Conservation (phyloP, 2,797 vertebrate species). For the Esox masquinongy region DNA sequence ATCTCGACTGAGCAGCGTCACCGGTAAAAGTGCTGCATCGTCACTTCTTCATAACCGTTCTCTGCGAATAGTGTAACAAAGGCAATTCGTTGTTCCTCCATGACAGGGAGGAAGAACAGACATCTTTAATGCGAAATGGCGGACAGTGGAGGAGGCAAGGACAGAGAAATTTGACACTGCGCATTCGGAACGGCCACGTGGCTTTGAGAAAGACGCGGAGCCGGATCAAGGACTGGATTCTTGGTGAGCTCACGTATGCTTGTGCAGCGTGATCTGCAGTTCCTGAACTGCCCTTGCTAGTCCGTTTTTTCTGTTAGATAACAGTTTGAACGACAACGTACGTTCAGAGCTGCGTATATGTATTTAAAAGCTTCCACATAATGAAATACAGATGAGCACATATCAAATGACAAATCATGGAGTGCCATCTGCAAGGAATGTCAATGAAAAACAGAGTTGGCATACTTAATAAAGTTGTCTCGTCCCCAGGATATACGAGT, state of each 20-base stretch:
- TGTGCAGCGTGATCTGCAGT: constrained; percentile 1
- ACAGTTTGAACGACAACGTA: constrained; percentile 7
- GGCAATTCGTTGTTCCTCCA: constrained; percentile 27
- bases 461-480: background rate
- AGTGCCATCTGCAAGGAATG: background rate
- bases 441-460: background rate
- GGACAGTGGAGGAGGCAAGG: constrained; percentile 32
- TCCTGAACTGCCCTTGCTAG: constrained; percentile 24
- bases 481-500: background rate
- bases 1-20: constrained; percentile 4
- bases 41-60: constrained; percentile 12
- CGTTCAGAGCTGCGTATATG: background rate
- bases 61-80: constrained; percentile 18
- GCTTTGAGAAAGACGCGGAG: constrained; percentile 14
- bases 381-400: background rate
- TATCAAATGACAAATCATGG: background rate
- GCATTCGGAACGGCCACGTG: constrained; percentile 4
- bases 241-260: constrained; percentile 1
- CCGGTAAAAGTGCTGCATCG: constrained; percentile 3
- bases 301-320: constrained; percentile 26
- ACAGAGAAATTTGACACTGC: constrained; percentile 26
- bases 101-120: constrained; percentile 24
- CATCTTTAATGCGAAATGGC: constrained; percentile 33
- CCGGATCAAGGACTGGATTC: constrained; percentile 8
- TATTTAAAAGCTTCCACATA: background rate